phyloP scores from a whole-genome alignment of 1,140 invertebrate species.

The Solenopsis fugax region DNA sequence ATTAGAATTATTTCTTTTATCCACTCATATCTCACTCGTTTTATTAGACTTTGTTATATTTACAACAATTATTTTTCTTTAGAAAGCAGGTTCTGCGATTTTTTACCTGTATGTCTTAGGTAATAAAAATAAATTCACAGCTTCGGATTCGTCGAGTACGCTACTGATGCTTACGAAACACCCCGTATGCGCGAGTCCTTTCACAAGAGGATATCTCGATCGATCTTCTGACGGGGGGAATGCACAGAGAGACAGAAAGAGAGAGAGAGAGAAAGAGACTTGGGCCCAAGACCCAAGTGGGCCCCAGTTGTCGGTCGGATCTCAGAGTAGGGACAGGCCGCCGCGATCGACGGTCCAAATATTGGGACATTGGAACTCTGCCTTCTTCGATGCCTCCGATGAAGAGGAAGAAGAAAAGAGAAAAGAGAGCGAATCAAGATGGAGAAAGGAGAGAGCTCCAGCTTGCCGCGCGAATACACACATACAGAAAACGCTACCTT shows the following conservation, averaged over 20 bases:
- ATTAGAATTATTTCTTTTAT: not conserved
- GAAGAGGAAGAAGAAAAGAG: not conserved
- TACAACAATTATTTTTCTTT: not conserved
- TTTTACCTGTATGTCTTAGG: not conserved
- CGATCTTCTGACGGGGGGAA: conserved; percentile 59
- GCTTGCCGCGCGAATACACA: conserved; percentile 28
- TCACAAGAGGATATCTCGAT: conserved; percentile 71
- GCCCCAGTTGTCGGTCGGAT: conserved; percentile 68
- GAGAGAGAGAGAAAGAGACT: not conserved
- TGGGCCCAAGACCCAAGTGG: conserved; percentile 35
- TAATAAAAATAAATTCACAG: not conserved
- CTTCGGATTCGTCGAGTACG: not conserved
- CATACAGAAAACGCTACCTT: conserved; percentile 37
- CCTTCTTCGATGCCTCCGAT: conserved; percentile 44
- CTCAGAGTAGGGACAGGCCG: conserved; percentile 71
- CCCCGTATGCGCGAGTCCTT: conserved; percentile 54
- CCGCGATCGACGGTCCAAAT: conserved; percentile 81
- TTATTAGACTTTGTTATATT: not conserved
- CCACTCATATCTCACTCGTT: not conserved
- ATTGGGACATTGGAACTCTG: conserved; percentile 81
- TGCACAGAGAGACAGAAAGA: conserved; percentile 13
- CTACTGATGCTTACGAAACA: conserved; percentile 37
- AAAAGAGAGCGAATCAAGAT: conserved; percentile 28
- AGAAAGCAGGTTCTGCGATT: not conserved
- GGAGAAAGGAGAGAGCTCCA: conserved; percentile 28